Evolutionary conservation across 1,140 invertebrate species (phyloP).

Genomic region (Macrobrachium rosenbergii): DNA sequence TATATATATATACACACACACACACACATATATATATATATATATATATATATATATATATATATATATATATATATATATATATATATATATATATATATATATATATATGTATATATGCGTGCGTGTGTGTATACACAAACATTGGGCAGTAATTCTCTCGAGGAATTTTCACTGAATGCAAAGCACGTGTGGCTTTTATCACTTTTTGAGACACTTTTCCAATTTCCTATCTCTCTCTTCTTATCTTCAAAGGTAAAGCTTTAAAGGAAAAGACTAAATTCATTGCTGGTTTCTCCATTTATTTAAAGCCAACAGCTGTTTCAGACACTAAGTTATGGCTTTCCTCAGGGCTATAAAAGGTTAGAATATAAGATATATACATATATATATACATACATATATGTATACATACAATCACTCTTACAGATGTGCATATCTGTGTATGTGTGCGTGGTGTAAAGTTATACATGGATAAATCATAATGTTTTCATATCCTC

Average conservation of each 20-base stretch:
- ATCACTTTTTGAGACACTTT: no score
- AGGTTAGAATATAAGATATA: not conserved
- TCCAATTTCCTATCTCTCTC: no score
- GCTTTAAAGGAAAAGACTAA: no score
- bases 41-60: conserved; percentile 22
- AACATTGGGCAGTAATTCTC: no score
- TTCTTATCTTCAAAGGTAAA: no score
- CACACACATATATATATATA: not conserved
- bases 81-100: conserved; percentile 2
- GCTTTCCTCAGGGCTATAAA: no score
- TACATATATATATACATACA: not conserved
- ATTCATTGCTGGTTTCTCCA: no score
- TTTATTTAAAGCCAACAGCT: no score
- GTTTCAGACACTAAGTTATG: no score
- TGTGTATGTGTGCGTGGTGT: not conserved
- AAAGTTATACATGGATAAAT: not conserved
- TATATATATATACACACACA: not conserved
- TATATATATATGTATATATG: not conserved
- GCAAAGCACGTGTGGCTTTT: no score
- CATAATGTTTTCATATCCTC: not conserved
- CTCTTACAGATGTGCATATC: not conserved
- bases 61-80: conserved; percentile 20
- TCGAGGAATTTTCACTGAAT: no score
- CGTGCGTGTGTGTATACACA: no score
- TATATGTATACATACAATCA: not conserved